phyloP scores from a whole-genome alignment of 2,888 invertebrate genomes.

The Drosophila merina region DNA sequence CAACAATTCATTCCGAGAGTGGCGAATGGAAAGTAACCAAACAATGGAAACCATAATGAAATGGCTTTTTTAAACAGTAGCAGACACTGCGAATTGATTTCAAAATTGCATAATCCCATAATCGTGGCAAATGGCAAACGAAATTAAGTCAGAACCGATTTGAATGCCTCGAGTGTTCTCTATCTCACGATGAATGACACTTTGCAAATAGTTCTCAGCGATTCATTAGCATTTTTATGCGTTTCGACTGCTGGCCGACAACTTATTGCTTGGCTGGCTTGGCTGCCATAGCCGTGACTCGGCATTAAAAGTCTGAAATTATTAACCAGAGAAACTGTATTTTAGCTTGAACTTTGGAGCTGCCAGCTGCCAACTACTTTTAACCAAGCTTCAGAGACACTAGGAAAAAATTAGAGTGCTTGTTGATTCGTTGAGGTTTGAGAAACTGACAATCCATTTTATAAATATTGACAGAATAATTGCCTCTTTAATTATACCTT shows the following conservation, averaged over 20 bases:
- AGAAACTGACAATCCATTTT: background rate
- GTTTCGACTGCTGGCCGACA: constrained; percentile 44
- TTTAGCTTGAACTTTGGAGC: constrained; percentile 67
- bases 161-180: constrained; percentile 43
- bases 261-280: constrained; percentile 40
- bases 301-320: constrained; percentile 54
- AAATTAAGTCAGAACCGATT: constrained; percentile 45
- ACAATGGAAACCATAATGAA: background rate
- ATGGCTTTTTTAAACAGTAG: constrained; percentile 5
- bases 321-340: constrained; percentile 39
- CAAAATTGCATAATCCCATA: constrained; percentile 40
- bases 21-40: background rate
- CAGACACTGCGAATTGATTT: constrained; percentile 20
- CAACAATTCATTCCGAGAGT: constrained; percentile 17
- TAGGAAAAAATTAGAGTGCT: background rate
- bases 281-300: constrained; percentile 54
- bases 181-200: constrained; percentile 36
- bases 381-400: constrained; percentile 10
- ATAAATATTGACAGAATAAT: background rate
- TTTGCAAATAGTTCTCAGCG: constrained; percentile 39
- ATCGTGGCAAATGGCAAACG: constrained; percentile 5
- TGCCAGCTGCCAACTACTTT: constrained; percentile 55
- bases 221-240: constrained; percentile 60
- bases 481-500: background rate
- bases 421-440: background rate